Base-by-base conservation (phyloP, 2,888 invertebrate genomes). In the Leucozona laternaria region DNA sequence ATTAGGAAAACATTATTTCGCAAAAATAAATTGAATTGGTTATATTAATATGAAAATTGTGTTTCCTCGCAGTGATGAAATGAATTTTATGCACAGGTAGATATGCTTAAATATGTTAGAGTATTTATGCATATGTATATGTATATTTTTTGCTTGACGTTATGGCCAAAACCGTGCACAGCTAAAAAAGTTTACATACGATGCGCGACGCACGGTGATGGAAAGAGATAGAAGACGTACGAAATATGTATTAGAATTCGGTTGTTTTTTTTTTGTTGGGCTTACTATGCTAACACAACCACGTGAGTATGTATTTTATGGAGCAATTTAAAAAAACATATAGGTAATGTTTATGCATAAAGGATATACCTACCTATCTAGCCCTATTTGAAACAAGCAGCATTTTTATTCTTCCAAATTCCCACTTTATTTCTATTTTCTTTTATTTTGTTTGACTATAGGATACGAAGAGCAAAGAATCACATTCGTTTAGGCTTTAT, bases 1-100 rank as follows among this genome's bases (percentile, higher is more conserved):
- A 53, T 68, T 68, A 68, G 25, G 53, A 68, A 53, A 68, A 68
- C 50, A 68, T 68, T 68, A 68, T 68, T 68, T 68, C 20, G 6
- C 31, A 68, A 68, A 68, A 68, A 68, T 68, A 68, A 68, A 68
- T 68, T 68, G 68, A 68, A 68, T 68, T 68, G 68, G 20, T 53
- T 68, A 20, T 68, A 68, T 68, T 68, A 68, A 68, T 68, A 68
- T 68, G 53, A 68, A 68, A 68, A 68, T 68, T 68, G 68, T 68
- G 68, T 68, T 68, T 68, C 53, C 68, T 68, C 25, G n/a, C n/a
- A 68, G 53, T 68, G 68, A 68, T 53, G 68, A 68, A 50, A 68
- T 68, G 50, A 68, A 68, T 68, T 68, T 68, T 68, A 68, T 68
- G 68, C 68, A 37, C 53, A 68, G 50, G 17, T 34, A 57, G 3